A percentile compares a stretch with the other conserved stretches of the same genome.
These are phyloP conservation scores for Carpatolechia fugitivella DNA, from an alignment of 2,888 invertebrate genomes.

Conservation along the genomic window DNA sequence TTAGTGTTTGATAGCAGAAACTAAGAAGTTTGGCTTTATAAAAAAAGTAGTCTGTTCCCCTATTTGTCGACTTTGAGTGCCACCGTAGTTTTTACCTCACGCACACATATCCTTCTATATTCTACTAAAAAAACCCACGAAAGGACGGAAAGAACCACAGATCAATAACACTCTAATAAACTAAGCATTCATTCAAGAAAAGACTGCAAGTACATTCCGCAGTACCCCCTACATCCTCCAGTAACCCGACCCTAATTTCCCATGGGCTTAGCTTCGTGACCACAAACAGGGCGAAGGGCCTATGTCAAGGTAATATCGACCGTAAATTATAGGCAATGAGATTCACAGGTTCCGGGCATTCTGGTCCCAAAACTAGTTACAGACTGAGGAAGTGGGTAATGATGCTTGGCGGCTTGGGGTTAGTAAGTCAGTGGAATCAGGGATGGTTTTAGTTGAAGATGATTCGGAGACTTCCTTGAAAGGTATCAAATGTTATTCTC, in stretches of 20 bases:
- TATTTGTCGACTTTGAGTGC: no score
- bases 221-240: constrained; percentile 45
- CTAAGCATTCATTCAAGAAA: constrained; percentile 28
- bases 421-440: background rate
- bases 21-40: no score
- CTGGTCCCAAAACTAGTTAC: background rate
- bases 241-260: constrained; percentile 57
- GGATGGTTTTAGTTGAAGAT: background rate
- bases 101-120: no score
- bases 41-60: no score
- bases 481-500: background rate
- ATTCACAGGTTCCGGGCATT: constrained; percentile 3
- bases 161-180: constrained; percentile 29
- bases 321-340: constrained; percentile 35
- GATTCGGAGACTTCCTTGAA: no score
- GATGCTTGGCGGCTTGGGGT: background rate
- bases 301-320: constrained; percentile 38
- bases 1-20: no score
- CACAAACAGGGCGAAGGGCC: constrained; percentile 44
- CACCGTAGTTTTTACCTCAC: no score
- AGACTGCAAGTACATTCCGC: constrained; percentile 30
- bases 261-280: constrained; percentile 47
- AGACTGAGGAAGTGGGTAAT: background rate
- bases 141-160: background rate
- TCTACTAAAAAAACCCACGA: no score